Base-by-base conservation (phyloP, 2,113 vertebrate genomes). In the Hylia prasina region DNA sequence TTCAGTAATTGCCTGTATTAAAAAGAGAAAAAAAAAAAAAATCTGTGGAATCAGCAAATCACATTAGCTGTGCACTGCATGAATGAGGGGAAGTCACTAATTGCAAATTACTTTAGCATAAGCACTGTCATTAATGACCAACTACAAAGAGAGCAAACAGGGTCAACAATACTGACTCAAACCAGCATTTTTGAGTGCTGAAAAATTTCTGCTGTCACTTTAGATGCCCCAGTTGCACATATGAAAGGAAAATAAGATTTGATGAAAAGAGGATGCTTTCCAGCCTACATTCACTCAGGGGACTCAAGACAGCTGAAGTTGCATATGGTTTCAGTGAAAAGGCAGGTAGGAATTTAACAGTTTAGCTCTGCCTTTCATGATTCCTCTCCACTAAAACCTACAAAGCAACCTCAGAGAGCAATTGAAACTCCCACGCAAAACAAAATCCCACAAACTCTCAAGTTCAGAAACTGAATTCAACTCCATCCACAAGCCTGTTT, bases 1-100 rank as follows among this genome's bases (percentile, higher is more conserved):
- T 99, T 99, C 97, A 99, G 93, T 93, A 99, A 98, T 93, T 99
- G 99, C 95, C 99, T 99, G 95, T 25, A 88, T 88, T 35, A 87
- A 92, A 95, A 90, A 91, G 48, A 93, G 39, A 24, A 90, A 85
- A 65, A 86, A 85, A 65, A 86, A 73, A 93, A 77, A 39, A 64
- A 78, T 60, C 23, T 70, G 27, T 54, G 47, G 87, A 53, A 97
- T 45, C 61, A 88, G 71, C 37, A 77, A 78, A 93, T 70, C 2
- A 0, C n/a, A 39, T 30, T 45, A 82, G 58, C 35, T 88, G 57
- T 72, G 63, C 50, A 64, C 48, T 57, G 53, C 50, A 75, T 2
- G 16, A 61, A 87, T 94, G 60, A 76, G 40, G 7, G 8, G 8
- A 82, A 57, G 48, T 48, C 61, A 80, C 15, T 40, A 64, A 91